Evolutionary conservation across 2,113 vertebrate species (phyloP).

Genomic region (Tenrec ecaudatus): DNA sequence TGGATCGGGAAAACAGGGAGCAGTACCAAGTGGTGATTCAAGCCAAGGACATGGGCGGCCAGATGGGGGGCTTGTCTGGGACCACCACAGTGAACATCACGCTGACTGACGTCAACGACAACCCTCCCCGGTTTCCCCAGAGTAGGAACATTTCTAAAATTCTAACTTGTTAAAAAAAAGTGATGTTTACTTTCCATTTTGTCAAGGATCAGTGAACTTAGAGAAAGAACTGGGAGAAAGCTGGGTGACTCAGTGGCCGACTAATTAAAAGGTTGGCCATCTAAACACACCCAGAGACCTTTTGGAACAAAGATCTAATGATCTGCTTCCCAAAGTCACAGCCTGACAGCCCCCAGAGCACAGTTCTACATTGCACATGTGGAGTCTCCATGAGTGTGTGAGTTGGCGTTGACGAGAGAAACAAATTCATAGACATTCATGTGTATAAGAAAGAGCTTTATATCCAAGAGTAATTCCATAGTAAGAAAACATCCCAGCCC

Average conservation of each 20-base stretch:
- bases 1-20: constrained; percentile 96
- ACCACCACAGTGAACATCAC: constrained; percentile 97
- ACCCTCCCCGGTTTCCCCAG: constrained; percentile 95
- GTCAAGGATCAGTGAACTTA: constrained; percentile 51
- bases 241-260: background rate
- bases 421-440: too few relatives aligned
- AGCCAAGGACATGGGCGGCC: constrained; percentile 98
- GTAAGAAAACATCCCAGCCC: too few relatives aligned
- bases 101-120: constrained; percentile 95
- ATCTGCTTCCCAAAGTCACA: background rate
- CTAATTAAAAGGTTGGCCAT: background rate
- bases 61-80: constrained; percentile 97
- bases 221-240: background rate
- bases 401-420: too few relatives aligned
- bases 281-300: background rate
- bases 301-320: background rate
- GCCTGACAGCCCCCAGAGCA: background rate
- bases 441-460: too few relatives aligned
- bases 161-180: background rate
- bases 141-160: constrained; percentile 87
- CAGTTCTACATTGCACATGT: background rate
- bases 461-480: too few relatives aligned
- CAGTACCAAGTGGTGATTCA: constrained; percentile 98
- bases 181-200: constrained; percentile 45
- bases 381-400: background rate